These are phyloP conservation scores for Dermatemys mawii DNA, from an alignment of 2,113 vertebrate species.

Conservation along the genomic window DNA sequence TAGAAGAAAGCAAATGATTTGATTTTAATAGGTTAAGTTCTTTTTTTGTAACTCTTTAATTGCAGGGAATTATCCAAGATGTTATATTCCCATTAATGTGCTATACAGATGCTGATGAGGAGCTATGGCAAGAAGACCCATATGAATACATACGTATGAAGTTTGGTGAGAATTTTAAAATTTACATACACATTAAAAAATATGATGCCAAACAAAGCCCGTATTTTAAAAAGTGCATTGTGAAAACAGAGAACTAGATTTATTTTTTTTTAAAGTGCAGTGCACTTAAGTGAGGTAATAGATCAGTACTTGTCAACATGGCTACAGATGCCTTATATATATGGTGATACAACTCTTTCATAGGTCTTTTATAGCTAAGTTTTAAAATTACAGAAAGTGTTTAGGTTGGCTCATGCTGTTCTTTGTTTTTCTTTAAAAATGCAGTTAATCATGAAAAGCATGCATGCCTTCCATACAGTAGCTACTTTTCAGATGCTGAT, in stretches of 20 bases:
- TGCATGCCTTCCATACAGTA: not conserved
- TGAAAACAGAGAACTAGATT: not conserved
- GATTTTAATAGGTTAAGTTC: not conserved
- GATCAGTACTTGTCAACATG: not conserved
- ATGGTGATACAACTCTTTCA: not conserved
- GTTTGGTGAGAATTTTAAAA: slow-evolving; percentile 85
- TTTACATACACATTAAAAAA: not conserved
- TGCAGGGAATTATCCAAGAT: slow-evolving; percentile 86
- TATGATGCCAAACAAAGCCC: rapidly evolving
- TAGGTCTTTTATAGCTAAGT: not conserved
- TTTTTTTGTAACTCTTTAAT: not conserved
- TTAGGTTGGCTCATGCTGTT: not conserved
- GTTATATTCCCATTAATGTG: slow-evolving; percentile 95
- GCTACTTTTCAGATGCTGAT: not conserved
- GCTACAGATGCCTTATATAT: not conserved
- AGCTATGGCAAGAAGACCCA: slow-evolving; percentile 98
- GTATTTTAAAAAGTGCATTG: not conserved
- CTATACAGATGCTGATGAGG: slow-evolving; percentile 98
- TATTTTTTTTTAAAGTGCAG: not conserved
- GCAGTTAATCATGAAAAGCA: not conserved
- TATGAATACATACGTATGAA: slow-evolving; percentile 99
- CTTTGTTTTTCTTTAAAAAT: not conserved
- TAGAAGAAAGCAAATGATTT: not conserved
- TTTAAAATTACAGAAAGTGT: not conserved
- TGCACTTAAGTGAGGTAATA: not conserved